Evolutionary conservation across 2,888 invertebrate genomes (phyloP), one percentile per base, ranked within the genome.

Genomic region (Ametastegia equiseti): DNA sequence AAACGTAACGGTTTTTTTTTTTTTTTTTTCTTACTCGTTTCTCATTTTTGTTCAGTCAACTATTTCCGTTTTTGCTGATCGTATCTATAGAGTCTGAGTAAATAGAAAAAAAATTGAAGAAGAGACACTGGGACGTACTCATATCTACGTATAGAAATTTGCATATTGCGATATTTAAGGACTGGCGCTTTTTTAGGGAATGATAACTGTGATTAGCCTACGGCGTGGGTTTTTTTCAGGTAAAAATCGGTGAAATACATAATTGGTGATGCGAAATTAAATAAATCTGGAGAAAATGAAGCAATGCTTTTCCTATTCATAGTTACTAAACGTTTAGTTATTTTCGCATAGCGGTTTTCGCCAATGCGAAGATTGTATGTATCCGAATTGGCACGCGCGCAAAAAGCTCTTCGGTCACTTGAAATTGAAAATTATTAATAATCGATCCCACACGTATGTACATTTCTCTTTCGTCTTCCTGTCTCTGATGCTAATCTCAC

Each of bases 371-470:
- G 36, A 60, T n/a, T 60, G 36, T 47, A 6, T 60, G 60, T 47
- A 54, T 60, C n/a, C 19, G 60, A 50, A 81, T 81, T 81, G 81
- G 81, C 81, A 81, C 81, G 75, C 50, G 57, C 50, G 81, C 77
- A 81, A 81, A 81, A 75, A 78, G 57, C 78, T 42, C 60, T 78
- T 42, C 63, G 78, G 42, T 78, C 78, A 60, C 63, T 78, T 63
- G 60, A 78, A 78, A 78, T 63, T 60, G 39, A 63, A 60, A 60
- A 78, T 78, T 78, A 78, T 78, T 78, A 78, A 78, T 78, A 78
- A 78, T 78, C 78, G 60, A 78, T 78, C 60, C 78, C 60, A 42
- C 60, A 60, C 60, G 9, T n/a, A n/a, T n/a, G n/a, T n/a, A n/a
- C n/a, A n/a, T n/a, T n/a, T 36, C 15, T 78, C 42, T 78, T 33